phyloP scores from a whole-genome alignment of 92 coral and sea anemone genomes.

The Bergia puertoricense region DNA sequence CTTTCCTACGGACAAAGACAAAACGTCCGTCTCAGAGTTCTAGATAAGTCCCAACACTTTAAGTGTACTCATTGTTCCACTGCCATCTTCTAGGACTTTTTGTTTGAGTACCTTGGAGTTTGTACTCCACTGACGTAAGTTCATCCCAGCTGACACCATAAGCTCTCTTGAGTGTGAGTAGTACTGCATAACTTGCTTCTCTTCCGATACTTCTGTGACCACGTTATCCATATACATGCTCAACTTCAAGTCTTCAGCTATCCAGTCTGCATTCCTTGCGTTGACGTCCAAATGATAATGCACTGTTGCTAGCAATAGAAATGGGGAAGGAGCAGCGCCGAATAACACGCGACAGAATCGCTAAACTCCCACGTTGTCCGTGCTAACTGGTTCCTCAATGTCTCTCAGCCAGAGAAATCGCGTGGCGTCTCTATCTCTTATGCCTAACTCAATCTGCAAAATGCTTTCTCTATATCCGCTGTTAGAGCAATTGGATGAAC shows the following conservation, averaged over 20 bases:
- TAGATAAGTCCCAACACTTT: no score
- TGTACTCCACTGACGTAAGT: not conserved
- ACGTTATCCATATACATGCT: no score
- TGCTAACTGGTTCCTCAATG: no score
- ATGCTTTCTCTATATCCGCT: constrained; percentile 3
- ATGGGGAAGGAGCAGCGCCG: constrained; percentile 28
- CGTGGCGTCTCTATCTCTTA: no score
- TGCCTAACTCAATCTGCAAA: not conserved
- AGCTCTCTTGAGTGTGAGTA: no score
- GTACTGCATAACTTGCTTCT: no score
- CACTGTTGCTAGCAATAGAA: not conserved
- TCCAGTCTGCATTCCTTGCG: not conserved
- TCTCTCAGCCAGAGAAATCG: no score
- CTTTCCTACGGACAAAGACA: no score
- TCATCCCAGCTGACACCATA: not conserved
- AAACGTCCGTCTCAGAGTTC: no score
- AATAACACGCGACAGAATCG: no score
- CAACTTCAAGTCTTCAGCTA: not conserved
- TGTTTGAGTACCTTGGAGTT: not conserved
- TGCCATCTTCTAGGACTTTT: not conserved
- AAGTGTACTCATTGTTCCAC: not conserved
- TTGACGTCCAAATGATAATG: not conserved
- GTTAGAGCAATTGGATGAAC: constrained; percentile 44
- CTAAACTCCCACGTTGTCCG: no score
- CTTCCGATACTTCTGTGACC: not conserved